Percentiles rank a stretch among this genome's conserved stretches.
phyloP scores from a whole-genome alignment of 37 sponge, comb jelly and placozoan species.

The Beroe forskalii region DNA sequence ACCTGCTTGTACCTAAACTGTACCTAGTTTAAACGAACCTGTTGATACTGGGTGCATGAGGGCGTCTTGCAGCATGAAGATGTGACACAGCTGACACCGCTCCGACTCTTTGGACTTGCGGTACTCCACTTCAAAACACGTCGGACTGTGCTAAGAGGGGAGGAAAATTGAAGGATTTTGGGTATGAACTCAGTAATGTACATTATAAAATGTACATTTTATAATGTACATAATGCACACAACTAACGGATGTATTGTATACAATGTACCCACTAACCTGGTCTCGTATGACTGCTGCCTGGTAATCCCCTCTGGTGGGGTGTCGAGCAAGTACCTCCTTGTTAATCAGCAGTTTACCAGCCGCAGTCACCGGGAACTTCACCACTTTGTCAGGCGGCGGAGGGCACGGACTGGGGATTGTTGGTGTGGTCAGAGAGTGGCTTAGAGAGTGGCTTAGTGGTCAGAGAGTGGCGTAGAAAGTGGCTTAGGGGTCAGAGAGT shows the following conservation, averaged over 20 bases:
- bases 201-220: too few species aligned
- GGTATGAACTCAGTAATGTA: too few species aligned
- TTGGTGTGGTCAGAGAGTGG: background rate
- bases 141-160: slow-evolving; percentile 60
- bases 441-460: background rate
- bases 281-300: background rate
- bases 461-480: too few species aligned
- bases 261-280: too few species aligned
- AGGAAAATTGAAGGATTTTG: too few species aligned
- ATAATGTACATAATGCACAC: too few species aligned
- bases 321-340: slow-evolving; percentile 30
- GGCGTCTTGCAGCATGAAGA: slow-evolving; percentile 31
- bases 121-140: slow-evolving; percentile 37
- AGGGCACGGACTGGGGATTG: background rate
- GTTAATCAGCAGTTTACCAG: background rate
- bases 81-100: slow-evolving; percentile 41
- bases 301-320: slow-evolving; percentile 22
- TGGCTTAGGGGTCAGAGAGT: background rate
- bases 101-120: slow-evolving; percentile 1
- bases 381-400: slow-evolving; percentile 54
- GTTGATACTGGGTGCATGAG: slow-evolving; percentile 44
- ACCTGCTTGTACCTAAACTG: too few species aligned
- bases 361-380: slow-evolving; percentile 49
- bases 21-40: too few species aligned
- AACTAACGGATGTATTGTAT: background rate